A percentile compares a stretch with the other conserved stretches of the same genome.
These are phyloP conservation scores for Danaus chrysippus DNA, from an alignment of 2,888 invertebrate species.

Conservation along the genomic window DNA sequence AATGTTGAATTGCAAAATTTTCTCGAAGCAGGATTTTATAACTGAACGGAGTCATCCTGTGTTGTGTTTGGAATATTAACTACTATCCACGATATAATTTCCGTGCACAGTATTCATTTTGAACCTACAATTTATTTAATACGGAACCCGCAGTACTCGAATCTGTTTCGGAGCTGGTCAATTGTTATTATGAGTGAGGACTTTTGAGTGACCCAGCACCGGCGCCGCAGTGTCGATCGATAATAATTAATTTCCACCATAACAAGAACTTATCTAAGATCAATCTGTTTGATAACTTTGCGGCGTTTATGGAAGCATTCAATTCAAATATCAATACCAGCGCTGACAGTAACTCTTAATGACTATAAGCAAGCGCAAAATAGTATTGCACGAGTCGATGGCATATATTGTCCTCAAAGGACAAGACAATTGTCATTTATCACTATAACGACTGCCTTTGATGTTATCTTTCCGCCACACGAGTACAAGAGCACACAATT, in stretches of 20 bases:
- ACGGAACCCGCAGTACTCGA: not conserved
- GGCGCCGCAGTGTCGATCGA: slow-evolving; percentile 24
- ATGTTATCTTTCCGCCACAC: slow-evolving; percentile 64
- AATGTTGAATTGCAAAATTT: not conserved
- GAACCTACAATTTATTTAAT: not conserved
- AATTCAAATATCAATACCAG: slow-evolving; percentile 69
- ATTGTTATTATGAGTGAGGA: slow-evolving; percentile 14
- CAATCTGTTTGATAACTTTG: slow-evolving; percentile 60
- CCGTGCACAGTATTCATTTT: no score
- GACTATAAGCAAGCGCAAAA: slow-evolving; percentile 67
- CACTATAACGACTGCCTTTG: slow-evolving; percentile 73
- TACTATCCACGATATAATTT: no score
- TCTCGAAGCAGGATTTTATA: not conserved
- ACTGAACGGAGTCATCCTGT: no score
- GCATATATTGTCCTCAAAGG: slow-evolving; percentile 70
- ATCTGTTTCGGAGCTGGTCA: not conserved
- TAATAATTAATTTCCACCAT: slow-evolving; percentile 47
- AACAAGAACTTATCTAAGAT: slow-evolving; percentile 61
- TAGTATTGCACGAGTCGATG: slow-evolving; percentile 68
- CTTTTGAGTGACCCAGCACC: slow-evolving; percentile 8
- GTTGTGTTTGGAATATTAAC: not conserved
- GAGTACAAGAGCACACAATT: slow-evolving; percentile 47
- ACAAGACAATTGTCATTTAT: slow-evolving; percentile 77
- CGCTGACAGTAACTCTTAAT: slow-evolving; percentile 73
- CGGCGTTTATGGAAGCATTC: slow-evolving; percentile 64